Evolutionary conservation across 2,797 vertebrate genomes (phyloP).

Genomic region (Cuculus canorus): DNA sequence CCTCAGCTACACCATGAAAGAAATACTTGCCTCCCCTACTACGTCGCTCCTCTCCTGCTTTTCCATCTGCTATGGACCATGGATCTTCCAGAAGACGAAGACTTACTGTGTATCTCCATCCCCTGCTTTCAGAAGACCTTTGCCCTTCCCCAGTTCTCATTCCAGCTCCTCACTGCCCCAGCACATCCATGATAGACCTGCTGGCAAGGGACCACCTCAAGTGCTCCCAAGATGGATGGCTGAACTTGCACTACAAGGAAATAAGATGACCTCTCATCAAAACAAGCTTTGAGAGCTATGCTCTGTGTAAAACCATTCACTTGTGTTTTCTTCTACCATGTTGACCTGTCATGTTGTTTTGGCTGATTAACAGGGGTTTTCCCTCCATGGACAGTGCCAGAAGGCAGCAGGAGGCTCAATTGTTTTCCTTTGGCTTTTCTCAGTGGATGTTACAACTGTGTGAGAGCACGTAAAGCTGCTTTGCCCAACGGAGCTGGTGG

Average conservation of each 20-base stretch:
- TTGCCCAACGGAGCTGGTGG: background rate
- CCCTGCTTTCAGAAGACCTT: background rate
- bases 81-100: background rate
- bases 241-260: background rate
- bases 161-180: background rate
- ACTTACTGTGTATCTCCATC: background rate
- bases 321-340: slow-evolving; percentile 18
- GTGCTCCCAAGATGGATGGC: background rate
- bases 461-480: background rate
- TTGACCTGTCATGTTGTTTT: slow-evolving; percentile 3
- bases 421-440: background rate
- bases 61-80: background rate
- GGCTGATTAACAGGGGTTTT: background rate
- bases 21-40: background rate
- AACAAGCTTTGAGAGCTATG: slow-evolving; percentile 2
- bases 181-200: background rate
- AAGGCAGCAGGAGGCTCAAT: background rate
- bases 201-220: background rate
- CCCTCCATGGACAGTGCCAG: background rate
- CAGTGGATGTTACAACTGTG: fast-evolving
- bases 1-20: background rate
- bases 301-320: background rate
- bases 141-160: background rate
- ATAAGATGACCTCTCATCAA: background rate
- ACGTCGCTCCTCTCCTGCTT: background rate